Evolutionary conservation across 1,140 invertebrate species (phyloP), one percentile per base, ranked within the genome.

Genomic region (Drosophila dunni): DNA sequence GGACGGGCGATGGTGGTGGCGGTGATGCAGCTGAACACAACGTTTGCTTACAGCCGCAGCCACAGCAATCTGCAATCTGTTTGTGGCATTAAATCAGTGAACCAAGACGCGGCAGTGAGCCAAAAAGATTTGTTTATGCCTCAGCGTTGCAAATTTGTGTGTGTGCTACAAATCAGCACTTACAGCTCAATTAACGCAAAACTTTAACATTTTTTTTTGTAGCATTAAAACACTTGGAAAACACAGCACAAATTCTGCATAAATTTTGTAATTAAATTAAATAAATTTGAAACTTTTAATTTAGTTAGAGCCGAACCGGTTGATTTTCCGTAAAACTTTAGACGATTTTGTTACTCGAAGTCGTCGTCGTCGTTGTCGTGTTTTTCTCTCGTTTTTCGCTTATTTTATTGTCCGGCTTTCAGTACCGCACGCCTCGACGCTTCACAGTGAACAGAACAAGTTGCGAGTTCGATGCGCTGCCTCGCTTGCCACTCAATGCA

Each of bases 61-160:
- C 34, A 44, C 46, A 34, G 24, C 83, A 88, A 88, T 88, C 83
- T 88, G 84, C 83, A 88, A 88, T 88, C 83, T 88, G 84, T 88
- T 88, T 88, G 83, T 83, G 83, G 83, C 83, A 88, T 89, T 88
- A 88, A 88, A 89, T 88, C 84, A 89, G 84, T 88, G 84, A 88
- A 88, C 69, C 84, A 88, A 88, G 80, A 88, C 84, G 83, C 80
- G 77, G 36, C 36, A 10, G 8, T 9, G 78, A 81, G 75, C 82
- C 79, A 88, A 29, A 29, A 29, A 29, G 83, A 88, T 88, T 88
- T 88, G 84, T 88, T 88, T 88, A 89, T 85, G 78, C 74, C 54
- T 63, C 77, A 58, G 24, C 70, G 71, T 82, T 86, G 83, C 83
- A 79, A 88, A 88, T 88, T 86, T 82, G 67, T 81, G 77, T 61